Conservation (phyloP, 2,888 invertebrate genomes). For the Choreutis nemorana region DNA sequence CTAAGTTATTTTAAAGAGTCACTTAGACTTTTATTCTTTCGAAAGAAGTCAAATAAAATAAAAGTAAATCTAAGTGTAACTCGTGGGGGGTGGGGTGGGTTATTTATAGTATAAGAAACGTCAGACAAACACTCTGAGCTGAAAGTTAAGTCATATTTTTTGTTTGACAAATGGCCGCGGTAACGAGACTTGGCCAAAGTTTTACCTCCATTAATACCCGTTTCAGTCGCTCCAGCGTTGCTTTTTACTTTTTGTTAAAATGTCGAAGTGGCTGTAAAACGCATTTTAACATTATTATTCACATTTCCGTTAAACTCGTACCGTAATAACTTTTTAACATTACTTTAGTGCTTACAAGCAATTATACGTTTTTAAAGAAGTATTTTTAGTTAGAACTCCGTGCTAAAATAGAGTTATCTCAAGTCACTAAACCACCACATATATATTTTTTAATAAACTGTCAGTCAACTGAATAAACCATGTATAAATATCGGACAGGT, state of each 20-base stretch:
- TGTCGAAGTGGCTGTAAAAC: slow-evolving; percentile 5
- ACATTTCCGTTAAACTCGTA: not conserved
- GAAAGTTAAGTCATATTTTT: slow-evolving; percentile 58
- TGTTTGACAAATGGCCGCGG: slow-evolving; percentile 58
- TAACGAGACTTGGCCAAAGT: slow-evolving; percentile 56
- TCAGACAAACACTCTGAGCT: slow-evolving; percentile 46
- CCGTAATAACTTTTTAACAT: too few species aligned
- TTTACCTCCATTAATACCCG: slow-evolving; percentile 57
- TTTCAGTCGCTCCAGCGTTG: slow-evolving; percentile 26
- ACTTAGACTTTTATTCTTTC: too few species aligned
- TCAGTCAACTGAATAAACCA: too few species aligned
- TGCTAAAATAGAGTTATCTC: too few species aligned
- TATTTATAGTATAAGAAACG: slow-evolving; percentile 57
- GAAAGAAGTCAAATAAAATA: slow-evolving; percentile 28
- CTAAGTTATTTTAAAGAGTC: too few species aligned
- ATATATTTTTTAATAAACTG: too few species aligned
- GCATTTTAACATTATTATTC: not conserved
- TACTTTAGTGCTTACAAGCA: too few species aligned
- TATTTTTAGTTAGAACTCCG: too few species aligned
- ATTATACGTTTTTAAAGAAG: too few species aligned
- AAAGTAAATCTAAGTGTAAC: slow-evolving; percentile 31
- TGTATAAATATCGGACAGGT: too few species aligned
- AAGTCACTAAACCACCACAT: too few species aligned
- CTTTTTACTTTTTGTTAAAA: slow-evolving; percentile 16
- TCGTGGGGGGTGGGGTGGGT: slow-evolving; percentile 26